Evolutionary conservation across 2,113 vertebrate species (phyloP), one percentile per base, ranked within the genome.

Genomic region (Conger conger): DNA sequence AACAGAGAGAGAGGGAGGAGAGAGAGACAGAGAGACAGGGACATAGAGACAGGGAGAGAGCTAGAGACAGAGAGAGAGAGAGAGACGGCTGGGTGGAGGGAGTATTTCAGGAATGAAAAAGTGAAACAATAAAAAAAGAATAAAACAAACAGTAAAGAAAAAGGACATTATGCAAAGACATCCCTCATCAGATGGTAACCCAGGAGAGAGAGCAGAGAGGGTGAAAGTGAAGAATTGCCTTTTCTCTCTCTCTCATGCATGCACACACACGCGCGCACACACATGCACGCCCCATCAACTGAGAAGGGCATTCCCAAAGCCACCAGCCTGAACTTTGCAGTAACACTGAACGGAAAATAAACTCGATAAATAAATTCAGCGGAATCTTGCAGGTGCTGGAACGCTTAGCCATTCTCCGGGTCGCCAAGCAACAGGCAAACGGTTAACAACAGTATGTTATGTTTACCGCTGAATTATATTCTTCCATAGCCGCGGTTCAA

Each of bases 11-110:
- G 45, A 63, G 57, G 27, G 57, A 63, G 57, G 5, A 20, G 57
- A 63, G 7, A 27, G 27, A 8, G 57, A 0, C 1, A 20, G 57
- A 63, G 18, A 20, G 57, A 20, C 20, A 8, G 7, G 23, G 57
- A n/a, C n/a, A n/a, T n/a, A n/a, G n/a, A n/a, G n/a, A n/a, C n/a
- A n/a, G n/a, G n/a, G n/a, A 54, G 87, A 88, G 88, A 92, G 91
- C 87, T 82, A 85, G 85, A 40, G 78, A 85, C 90, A 89, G 79
- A 86, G 88, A 89, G 88, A 63, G 81, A 60, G 23, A 77, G 35
- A 50, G n/a, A 27, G 60, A 81, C n/a, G 33, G 76, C 87, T 82
- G 8, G 63, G 50, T 30, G 80, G n/a, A 63, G 57, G 27, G 57
- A 63, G 57, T 63, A 27, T 7, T 50, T 50, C 45, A 50, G 15